Percentiles rank a stretch among this genome's conserved stretches.
Conservation (phyloP, 2,888 invertebrate species). For the Tolmerus cingulatus region DNA sequence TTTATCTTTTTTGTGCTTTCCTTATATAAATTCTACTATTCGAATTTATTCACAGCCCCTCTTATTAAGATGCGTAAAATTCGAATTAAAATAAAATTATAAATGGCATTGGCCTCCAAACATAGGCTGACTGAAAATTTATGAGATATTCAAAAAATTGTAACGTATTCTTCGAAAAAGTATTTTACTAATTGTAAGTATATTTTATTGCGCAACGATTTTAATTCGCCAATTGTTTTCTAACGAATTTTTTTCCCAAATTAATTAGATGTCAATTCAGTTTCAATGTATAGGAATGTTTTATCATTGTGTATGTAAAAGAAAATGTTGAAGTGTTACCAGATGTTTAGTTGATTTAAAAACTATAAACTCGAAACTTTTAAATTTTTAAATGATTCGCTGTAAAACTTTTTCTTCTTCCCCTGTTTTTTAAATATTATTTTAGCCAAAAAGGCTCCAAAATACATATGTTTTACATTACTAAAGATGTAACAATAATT, state of each 20-base stretch:
- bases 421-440: too few species aligned
- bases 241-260: background rate
- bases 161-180: background rate
- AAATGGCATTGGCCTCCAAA: background rate
- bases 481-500: too few species aligned
- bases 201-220: background rate
- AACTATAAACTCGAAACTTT: background rate
- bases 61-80: background rate
- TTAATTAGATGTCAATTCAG: background rate
- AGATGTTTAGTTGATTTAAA: background rate
- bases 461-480: too few species aligned
- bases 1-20: background rate
- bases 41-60: background rate
- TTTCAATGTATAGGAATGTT: background rate
- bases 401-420: background rate
- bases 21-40: background rate
- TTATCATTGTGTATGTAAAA: background rate
- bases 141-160: background rate
- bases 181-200: background rate
- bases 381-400: background rate
- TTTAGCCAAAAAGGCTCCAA: too few species aligned
- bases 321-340: background rate
- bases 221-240: background rate
- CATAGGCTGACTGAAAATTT: background rate
- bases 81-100: background rate